Percentiles rank a stretch among this genome's conserved stretches.
Conservation (phyloP, 2,888 invertebrate genomes). For the Peribatodes rhomboidaria region DNA sequence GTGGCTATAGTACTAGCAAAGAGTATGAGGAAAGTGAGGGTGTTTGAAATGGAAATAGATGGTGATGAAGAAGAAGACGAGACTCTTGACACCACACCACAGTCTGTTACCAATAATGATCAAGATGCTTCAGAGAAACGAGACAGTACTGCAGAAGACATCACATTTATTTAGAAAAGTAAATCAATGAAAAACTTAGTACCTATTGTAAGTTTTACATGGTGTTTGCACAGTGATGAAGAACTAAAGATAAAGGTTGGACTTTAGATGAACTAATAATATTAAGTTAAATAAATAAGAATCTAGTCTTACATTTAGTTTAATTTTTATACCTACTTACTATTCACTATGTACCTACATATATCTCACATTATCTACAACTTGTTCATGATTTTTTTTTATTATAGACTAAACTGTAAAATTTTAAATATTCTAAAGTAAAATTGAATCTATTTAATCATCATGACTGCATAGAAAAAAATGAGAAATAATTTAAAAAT, state of each 20-base stretch:
- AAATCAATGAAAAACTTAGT: not conserved
- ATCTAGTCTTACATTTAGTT: not conserved
- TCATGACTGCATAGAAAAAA: no score
- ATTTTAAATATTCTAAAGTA: no score
- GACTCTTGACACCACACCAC: constrained; percentile 78
- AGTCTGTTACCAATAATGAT: constrained; percentile 68
- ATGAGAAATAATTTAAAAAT: no score
- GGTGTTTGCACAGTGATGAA: not conserved
- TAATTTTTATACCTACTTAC: not conserved
- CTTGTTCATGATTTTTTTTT: no score
- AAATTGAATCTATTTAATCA: no score
- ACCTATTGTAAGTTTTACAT: not conserved
- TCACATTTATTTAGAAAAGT: constrained; percentile 48
- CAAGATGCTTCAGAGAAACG: constrained; percentile 63
- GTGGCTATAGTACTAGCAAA: constrained; percentile 95
- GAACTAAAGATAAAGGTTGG: not conserved
- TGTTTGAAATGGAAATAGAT: constrained; percentile 97
- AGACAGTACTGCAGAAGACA: constrained; percentile 55
- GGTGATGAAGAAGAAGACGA: constrained; percentile 95
- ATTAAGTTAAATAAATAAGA: not conserved
- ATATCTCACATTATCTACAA: not conserved
- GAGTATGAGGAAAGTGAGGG: constrained; percentile 91
- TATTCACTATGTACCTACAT: not conserved
- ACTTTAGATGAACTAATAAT: not conserved
- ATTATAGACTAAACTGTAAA: not conserved